Evolutionary conservation across 2,888 invertebrate genomes (phyloP).

Genomic region (Toxonevra muliebris): DNA sequence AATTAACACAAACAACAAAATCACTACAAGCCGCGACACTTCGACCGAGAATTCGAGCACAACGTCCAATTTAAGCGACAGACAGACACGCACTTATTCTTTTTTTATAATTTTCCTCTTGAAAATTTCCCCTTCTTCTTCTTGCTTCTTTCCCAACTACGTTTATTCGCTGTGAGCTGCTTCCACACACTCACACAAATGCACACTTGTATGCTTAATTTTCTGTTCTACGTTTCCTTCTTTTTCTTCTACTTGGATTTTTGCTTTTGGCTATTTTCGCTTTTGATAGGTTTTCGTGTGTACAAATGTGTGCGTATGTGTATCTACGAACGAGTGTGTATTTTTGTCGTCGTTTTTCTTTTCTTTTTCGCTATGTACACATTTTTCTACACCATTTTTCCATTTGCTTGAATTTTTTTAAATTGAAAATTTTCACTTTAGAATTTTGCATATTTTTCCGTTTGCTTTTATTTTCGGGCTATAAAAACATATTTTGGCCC

Average conservation of each 20-base stretch:
- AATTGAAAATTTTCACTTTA: conserved; percentile 26
- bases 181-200: background rate
- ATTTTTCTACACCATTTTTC: conserved; percentile 39
- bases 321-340: conserved; percentile 19
- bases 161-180: background rate
- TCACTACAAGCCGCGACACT: background rate
- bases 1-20: background rate
- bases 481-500: background rate
- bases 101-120: conserved; percentile 10
- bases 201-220: conserved; percentile 19
- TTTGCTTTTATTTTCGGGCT: background rate
- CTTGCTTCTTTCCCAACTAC: background rate
- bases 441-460: conserved; percentile 19
- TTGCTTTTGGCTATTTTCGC: conserved; percentile 13
- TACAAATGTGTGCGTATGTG: conserved; percentile 12
- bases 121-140: conserved; percentile 8
- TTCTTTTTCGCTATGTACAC: conserved; percentile 45
- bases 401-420: conserved; percentile 35
- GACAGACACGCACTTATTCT: conserved; percentile 22
- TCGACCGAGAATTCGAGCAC: background rate
- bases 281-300: conserved; percentile 9
- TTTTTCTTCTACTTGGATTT: conserved; percentile 6
- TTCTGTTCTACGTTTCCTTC: conserved; percentile 12
- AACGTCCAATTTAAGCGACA: conserved; percentile 14
- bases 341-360: conserved; percentile 37